phyloP scores from a whole-genome alignment of 1,140 invertebrate species.

The Temnothorax longispinosus region DNA sequence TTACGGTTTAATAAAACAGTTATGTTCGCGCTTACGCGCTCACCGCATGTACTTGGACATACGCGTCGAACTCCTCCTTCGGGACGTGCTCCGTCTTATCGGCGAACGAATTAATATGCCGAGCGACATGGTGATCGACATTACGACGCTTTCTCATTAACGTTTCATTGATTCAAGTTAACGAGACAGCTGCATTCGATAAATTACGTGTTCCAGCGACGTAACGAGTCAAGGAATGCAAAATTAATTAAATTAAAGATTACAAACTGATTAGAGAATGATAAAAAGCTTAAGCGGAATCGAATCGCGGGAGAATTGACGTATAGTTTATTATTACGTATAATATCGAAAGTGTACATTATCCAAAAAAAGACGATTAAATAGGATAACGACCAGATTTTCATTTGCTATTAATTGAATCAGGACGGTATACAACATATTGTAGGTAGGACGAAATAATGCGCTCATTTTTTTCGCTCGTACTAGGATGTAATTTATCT shows the following conservation, averaged over 20 bases:
- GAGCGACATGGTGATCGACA: not conserved
- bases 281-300: not conserved
- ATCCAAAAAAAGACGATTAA: not conserved
- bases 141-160: not conserved
- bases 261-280: not conserved
- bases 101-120: not conserved
- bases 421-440: not conserved
- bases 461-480: not conserved
- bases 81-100: slow-evolving; percentile 12
- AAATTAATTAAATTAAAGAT: not conserved
- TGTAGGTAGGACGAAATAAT: not conserved
- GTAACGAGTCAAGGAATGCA: not conserved
- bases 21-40: slow-evolving; percentile 70
- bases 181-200: not conserved
- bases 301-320: not conserved
- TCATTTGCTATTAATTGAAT: not conserved
- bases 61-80: slow-evolving; percentile 9
- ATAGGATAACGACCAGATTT: not conserved
- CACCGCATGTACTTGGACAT: slow-evolving; percentile 25
- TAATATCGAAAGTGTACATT: not conserved
- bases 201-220: not conserved
- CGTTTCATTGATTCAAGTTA: not conserved
- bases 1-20: slow-evolving; percentile 84
- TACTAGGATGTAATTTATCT: not conserved
- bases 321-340: not conserved